These are phyloP conservation scores for Ormyrus rosae DNA, from an alignment of 2,888 invertebrate species.

Conservation along the genomic window DNA sequence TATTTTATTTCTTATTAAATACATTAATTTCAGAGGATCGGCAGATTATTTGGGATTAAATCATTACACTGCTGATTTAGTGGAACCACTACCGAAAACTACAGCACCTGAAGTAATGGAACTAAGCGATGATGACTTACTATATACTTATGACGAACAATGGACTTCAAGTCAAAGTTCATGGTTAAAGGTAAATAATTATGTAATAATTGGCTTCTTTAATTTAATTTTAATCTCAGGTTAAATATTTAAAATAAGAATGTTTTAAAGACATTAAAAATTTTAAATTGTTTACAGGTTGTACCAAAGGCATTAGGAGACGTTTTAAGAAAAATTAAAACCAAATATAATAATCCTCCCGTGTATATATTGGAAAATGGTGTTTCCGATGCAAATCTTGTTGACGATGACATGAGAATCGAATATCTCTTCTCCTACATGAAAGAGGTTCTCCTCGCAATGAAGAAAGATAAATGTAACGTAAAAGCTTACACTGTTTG, in stretches of 20 bases:
- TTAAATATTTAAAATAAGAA: neutral
- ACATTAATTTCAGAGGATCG: constrained; percentile 60
- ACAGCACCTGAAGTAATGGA: neutral
- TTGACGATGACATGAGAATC: constrained; percentile 63
- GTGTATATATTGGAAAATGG: constrained; percentile 75
- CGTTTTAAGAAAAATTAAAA: constrained; percentile 72
- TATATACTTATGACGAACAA: constrained; percentile 1
- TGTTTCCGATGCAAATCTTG: constrained; percentile 63
- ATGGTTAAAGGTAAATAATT: constrained; percentile 37
- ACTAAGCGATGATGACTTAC: constrained; percentile 16
- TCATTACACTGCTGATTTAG: constrained; percentile 65
- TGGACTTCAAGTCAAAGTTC: constrained; percentile 19
- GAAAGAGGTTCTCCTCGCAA: constrained; percentile 75
- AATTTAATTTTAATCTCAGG: constrained; percentile 65
- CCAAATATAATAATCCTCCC: constrained; percentile 70
- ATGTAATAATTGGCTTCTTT: neutral
- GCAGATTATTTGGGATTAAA: constrained; percentile 69
- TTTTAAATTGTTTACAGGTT: constrained; percentile 60
- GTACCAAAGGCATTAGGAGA: constrained; percentile 75
- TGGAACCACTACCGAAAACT: constrained; percentile 41
- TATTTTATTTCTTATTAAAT: neutral
- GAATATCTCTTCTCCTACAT: constrained; percentile 74
- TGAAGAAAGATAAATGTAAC: constrained; percentile 76
- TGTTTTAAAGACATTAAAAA: neutral
- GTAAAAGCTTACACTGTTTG: constrained; percentile 79